Conservation (phyloP, 1,140 invertebrate genomes). For the Carposina sasakii region DNA sequence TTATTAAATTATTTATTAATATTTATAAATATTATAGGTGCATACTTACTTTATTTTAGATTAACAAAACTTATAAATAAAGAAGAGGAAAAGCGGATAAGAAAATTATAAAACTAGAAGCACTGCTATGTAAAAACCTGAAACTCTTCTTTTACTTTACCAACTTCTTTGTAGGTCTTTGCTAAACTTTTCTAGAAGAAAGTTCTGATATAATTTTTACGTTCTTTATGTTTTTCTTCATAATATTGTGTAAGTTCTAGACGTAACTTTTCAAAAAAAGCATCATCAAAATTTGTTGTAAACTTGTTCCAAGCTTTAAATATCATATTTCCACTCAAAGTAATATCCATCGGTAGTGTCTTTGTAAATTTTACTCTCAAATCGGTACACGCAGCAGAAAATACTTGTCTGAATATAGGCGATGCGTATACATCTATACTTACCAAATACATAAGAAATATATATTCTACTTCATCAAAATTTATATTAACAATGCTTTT, state of each 20-base stretch:
- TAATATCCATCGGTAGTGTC: conserved; percentile 20
- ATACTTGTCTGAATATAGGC: conserved; percentile 16
- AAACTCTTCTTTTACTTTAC: too few relatives aligned
- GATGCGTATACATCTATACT: conserved; percentile 23
- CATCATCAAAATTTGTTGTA: conserved; percentile 17
- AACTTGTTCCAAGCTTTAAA: conserved; percentile 27
- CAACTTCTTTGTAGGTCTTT: too few relatives aligned
- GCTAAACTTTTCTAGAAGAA: too few relatives aligned
- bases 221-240: too few relatives aligned
- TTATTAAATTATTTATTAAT: too few relatives aligned
- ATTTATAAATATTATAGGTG: too few relatives aligned
- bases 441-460: conserved; percentile 26
- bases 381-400: conserved; percentile 16
- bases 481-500: conserved; percentile 19
- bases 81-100: too few relatives aligned
- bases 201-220: too few relatives aligned
- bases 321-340: conserved; percentile 22
- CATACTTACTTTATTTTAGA: too few relatives aligned
- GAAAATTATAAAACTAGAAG: too few relatives aligned
- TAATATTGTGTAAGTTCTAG: conserved; percentile 22
- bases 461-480: conserved; percentile 23
- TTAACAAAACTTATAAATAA: too few relatives aligned
- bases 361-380: conserved; percentile 15
- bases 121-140: too few relatives aligned
- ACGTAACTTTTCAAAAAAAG: conserved; percentile 15